Percentiles rank a stretch among this genome's conserved stretches.
phyloP scores from a whole-genome alignment of 1,140 invertebrate species.

The Mizuhopecten yessoensis region DNA sequence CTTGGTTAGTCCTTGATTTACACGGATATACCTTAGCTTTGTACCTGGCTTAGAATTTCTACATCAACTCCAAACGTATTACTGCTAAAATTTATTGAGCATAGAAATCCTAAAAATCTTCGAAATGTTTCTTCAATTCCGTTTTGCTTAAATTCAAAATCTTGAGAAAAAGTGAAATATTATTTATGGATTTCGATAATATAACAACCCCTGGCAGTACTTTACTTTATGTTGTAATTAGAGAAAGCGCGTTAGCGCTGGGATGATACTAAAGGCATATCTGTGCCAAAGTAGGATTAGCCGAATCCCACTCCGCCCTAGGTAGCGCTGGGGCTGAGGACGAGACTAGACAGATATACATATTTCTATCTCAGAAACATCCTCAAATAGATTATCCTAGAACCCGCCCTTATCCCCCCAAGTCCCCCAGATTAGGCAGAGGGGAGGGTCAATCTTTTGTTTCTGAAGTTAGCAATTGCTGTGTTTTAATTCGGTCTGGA shows the following conservation, averaged over 20 bases:
- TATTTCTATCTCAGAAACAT: background rate
- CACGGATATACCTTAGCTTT: background rate
- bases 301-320: background rate
- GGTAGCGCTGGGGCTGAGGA: background rate
- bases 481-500: background rate
- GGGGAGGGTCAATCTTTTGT: slow-evolving; percentile 6
- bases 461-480: slow-evolving; percentile 14
- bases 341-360: background rate
- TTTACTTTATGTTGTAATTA: background rate
- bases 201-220: background rate
- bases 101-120: background rate
- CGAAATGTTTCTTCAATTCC: background rate
- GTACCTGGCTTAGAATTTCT: background rate
- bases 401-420: background rate
- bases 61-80: background rate
- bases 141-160: background rate
- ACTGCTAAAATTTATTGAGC: background rate
- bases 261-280: background rate
- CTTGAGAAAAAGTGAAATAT: too few relatives aligned
- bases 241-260: background rate
- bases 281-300: background rate
- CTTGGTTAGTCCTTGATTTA: background rate
- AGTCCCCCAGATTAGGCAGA: background rate
- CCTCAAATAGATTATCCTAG: background rate
- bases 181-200: background rate